Percentiles rank a stretch among this genome's conserved stretches.
phyloP scores from a whole-genome alignment of 2,797 vertebrate genomes.

The Propithecus perrieri region DNA sequence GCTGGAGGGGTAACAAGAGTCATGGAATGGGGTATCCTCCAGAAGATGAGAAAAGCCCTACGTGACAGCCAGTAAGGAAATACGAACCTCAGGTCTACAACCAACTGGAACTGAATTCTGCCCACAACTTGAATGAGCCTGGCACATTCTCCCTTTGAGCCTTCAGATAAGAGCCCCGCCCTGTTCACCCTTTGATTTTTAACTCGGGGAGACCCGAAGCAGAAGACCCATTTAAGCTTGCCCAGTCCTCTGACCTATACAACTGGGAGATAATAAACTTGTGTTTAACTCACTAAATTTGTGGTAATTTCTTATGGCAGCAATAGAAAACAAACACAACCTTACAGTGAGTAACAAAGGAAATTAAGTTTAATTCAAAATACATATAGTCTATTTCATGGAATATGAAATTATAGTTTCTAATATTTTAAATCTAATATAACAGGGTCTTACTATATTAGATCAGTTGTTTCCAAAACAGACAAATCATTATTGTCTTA shows the following conservation, averaged over 20 bases:
- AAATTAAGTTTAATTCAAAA: slow-evolving; percentile 37
- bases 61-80: not conserved
- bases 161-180: too few species aligned
- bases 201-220: not conserved
- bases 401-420: slow-evolving; percentile 29
- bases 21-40: not conserved
- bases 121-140: not conserved
- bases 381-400: not conserved
- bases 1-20: not conserved
- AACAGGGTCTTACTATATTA: not conserved
- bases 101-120: not conserved
- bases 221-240: not conserved
- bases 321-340: not conserved
- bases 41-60: not conserved
- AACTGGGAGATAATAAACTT: not conserved
- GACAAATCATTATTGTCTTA: not conserved
- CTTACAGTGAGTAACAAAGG: not conserved
- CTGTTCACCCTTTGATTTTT: not conserved
- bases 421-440: slow-evolving; percentile 34
- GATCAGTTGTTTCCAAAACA: not conserved
- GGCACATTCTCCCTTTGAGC: not conserved
- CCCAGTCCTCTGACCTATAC: not conserved
- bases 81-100: not conserved
- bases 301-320: not conserved
- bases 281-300: not conserved